Base-by-base conservation (phyloP, 1,140 invertebrate species). In the Drosophila grimshawi region DNA sequence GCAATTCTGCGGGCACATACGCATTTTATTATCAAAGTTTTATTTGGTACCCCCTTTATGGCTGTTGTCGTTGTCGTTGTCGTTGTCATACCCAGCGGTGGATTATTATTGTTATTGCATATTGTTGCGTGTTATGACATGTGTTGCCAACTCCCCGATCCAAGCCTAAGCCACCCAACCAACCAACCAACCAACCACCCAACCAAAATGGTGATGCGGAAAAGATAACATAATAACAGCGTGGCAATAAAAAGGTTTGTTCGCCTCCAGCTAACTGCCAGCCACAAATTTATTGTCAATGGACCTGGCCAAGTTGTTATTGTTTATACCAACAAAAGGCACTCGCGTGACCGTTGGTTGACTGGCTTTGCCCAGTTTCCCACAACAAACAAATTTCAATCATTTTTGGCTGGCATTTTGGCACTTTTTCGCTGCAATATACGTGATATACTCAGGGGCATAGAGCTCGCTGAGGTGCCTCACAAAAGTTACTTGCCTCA, bases 61-160 rank as follows among this genome's bases (percentile, higher is more conserved):
- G 64, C 30, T 19, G 29, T 60, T 8, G 63, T 32, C 49, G 67
- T 57, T 39, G 33, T 33, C 7, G 63, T 72, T 39, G 32, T 32
- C n/a, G 53, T 51, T 56, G 39, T 77, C 56, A 57, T 19, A 19
- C 19, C 56, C 67, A 48, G 45, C 69, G 46, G 69, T 67, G 61
- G 77, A 86, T 85, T 85, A 81, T 85, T 86, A 86, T 78, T 81
- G 75, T 85, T 86, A 86, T 78, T 81, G 75, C 75, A 81, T 75
- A 85, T 85, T 78, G 56, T 62, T 60, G 48, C 37, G 49, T 61
- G 64, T 74, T 69, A 80, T 86, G 78, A 86, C 71, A 81, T 78
- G 66, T 68, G 65, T 80, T 71, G 45, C 49, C 76, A 65, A 43
- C 56, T 19, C 30, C 19, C 39, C 35, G 39, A 35, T 27, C 19